Evolutionary conservation across 2,797 vertebrate species (phyloP).

Genomic region (Gastrophryne carolinensis): DNA sequence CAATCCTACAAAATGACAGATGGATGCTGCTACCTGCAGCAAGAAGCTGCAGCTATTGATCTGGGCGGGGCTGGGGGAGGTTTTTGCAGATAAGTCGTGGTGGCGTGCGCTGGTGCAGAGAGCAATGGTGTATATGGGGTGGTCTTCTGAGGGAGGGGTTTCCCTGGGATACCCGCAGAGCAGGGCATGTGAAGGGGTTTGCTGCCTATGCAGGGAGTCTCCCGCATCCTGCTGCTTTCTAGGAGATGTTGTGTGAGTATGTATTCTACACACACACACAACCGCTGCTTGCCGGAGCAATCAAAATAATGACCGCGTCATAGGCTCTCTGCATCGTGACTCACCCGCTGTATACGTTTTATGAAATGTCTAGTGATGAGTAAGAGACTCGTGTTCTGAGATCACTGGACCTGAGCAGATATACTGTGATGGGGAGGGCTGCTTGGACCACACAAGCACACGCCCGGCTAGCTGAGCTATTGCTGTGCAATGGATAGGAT

Average conservation of each 20-base stretch:
- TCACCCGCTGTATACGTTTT: slow-evolving; percentile 18
- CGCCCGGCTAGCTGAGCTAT: not conserved
- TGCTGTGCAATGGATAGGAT: not conserved
- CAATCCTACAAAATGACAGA: too few species aligned
- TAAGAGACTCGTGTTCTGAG: slow-evolving; percentile 2
- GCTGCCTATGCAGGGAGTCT: slow-evolving; percentile 32
- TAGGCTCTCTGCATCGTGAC: slow-evolving; percentile 2
- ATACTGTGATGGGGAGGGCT: slow-evolving; percentile 25
- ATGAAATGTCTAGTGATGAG: not conserved
- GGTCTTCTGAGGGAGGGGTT: slow-evolving; percentile 49
- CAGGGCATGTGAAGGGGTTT: slow-evolving; percentile 1
- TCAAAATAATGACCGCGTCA: not conserved
- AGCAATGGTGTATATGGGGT: slow-evolving; percentile 27
- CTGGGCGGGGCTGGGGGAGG: slow-evolving; percentile 4
- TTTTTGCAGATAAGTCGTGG: slow-evolving; percentile 38
- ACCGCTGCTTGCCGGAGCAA: not conserved
- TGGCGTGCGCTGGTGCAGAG: slow-evolving; percentile 1
- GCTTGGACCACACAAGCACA: not conserved
- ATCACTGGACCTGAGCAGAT: not conserved
- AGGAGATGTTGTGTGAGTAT: not conserved
- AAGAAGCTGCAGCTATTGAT: slow-evolving; percentile 34
- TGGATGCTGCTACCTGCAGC: slow-evolving; percentile 19
- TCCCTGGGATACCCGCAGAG: slow-evolving; percentile 45
- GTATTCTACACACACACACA: not conserved
- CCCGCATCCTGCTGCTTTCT: slow-evolving; percentile 15